These are phyloP conservation scores for Anabacerthia variegaticeps DNA, from an alignment of 2,797 vertebrate genomes.

Conservation along the genomic window DNA sequence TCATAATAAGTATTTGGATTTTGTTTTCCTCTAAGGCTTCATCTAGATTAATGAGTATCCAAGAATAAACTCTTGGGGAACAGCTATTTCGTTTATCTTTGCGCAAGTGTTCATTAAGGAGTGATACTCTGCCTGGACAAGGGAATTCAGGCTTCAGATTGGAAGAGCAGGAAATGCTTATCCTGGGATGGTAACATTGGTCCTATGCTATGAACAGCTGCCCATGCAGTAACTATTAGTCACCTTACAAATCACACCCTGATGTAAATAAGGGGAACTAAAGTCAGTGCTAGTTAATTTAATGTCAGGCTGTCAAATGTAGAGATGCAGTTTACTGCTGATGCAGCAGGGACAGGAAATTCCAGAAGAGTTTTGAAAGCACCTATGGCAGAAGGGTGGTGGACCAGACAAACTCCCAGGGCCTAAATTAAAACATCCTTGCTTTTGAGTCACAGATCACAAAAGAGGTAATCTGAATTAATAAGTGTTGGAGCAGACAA, in stretches of 20 bases:
- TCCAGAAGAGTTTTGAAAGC: slow-evolving; percentile 16
- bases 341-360: slow-evolving; percentile 53
- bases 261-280: neutral
- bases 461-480: neutral
- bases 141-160: neutral
- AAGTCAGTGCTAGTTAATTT: neutral
- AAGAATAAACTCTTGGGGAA: neutral
- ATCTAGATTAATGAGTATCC: neutral
- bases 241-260: slow-evolving; percentile 30
- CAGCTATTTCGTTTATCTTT: neutral
- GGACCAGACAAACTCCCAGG: neutral
- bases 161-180: neutral
- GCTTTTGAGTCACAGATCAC: neutral
- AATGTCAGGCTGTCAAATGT: neutral
- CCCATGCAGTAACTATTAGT: neutral
- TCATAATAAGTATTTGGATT: neutral
- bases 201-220: neutral
- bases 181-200: neutral
- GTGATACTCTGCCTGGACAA: neutral
- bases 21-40: slow-evolving; percentile 2
- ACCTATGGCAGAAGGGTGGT: neutral
- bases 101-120: neutral
- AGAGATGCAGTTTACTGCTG: neutral
- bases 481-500: neutral
- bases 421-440: neutral